Conservation (phyloP, 2,797 vertebrate species). For the Bradypodion pumilum region DNA sequence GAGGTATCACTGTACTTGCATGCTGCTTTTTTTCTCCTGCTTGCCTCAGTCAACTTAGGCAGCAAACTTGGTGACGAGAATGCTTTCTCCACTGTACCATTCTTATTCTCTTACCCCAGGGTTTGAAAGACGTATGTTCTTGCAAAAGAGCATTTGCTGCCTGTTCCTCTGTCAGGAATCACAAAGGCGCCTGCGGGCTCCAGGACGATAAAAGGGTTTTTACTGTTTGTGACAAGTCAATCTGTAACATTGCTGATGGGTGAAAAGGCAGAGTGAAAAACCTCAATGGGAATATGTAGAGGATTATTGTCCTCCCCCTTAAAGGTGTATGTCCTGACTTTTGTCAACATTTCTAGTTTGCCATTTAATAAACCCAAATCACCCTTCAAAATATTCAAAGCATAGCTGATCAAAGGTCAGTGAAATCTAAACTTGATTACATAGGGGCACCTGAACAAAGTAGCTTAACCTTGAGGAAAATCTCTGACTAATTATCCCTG, state of each 20-base stretch:
- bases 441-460: neutral
- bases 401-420: neutral
- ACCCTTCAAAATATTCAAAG: neutral
- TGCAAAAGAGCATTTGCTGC: neutral
- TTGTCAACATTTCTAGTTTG: neutral
- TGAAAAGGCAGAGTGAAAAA: neutral
- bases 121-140: neutral
- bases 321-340: neutral
- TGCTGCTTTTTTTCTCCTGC: neutral
- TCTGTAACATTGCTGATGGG: neutral
- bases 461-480: neutral
- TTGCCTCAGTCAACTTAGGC: neutral
- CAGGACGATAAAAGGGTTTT: neutral
- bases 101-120: neutral
- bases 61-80: neutral
- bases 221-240: neutral
- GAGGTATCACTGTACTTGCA: too few relatives aligned
- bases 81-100: neutral
- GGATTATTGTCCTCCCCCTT: neutral
- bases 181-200: neutral
- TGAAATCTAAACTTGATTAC: neutral
- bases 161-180: neutral
- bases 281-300: neutral
- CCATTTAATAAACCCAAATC: neutral
- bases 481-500: neutral